Base-by-base conservation (phyloP, 2,113 vertebrate genomes). In the Corynorhinus townsendii region DNA sequence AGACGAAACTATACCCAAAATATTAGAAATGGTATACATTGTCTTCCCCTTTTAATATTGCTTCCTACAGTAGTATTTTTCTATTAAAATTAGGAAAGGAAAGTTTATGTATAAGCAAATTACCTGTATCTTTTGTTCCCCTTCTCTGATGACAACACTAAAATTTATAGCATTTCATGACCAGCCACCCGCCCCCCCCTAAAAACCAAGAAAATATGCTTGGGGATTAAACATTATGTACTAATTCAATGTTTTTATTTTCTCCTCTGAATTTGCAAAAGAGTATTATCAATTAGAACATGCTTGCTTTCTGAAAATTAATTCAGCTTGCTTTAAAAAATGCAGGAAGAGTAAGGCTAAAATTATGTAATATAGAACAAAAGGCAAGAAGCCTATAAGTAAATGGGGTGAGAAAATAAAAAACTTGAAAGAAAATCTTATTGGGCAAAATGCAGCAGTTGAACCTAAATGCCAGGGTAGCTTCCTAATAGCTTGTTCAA, bases 141-240 rank as follows among this genome's bases (percentile, higher is more conserved):
- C 7, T 66, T 9, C 28, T 38, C 35, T 87, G 11, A 56, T 24
- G 38, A 35, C 10, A 95, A 91, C 92, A 59, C 43, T 76, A 81
- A 96, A 94, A 69, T 59, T 88, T 45, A 76, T n/a, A 92, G 77
- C 33, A 17, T 96, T 84, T 88, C 11, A 30, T 88, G 17, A 72
- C 17, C 26, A 28, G 22, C 3, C 26, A 3, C 59, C 1, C n/a
- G n/a, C 10, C 4, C 5, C 4, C 59, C 24, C 26, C 26, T 28
- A 59, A 33, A 92, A 94, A 71, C 68, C 56, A 68, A 84, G 0
- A 90, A 92, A 94, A 28, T 89, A 77, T 43, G 1, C 30, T 62
- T 76, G 19, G 11, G 19, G 4, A 86, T 95, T 56, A 91, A 94
- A 76, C 12, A 80, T 35, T 66, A n/a, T 52, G 2, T 59, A 54